Evolutionary conservation across 2,888 invertebrate genomes (phyloP).

Genomic region (Crioceris asparagi): DNA sequence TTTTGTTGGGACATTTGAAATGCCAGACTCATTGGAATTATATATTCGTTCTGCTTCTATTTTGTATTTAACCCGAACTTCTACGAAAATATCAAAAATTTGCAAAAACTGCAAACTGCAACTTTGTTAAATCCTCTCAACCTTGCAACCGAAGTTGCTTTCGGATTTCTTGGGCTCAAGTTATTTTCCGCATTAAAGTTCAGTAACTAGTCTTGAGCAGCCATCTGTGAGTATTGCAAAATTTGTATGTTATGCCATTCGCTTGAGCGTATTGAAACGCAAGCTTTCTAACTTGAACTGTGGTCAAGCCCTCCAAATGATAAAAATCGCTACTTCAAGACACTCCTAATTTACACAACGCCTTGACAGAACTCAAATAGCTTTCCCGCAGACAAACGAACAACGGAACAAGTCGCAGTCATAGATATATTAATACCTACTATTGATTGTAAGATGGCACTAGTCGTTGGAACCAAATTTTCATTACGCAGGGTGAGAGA

Average conservation of each 20-base stretch:
- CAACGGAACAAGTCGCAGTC: background rate
- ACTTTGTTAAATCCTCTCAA: background rate
- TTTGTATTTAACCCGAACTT: background rate
- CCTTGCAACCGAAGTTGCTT: background rate
- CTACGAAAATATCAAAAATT: no score
- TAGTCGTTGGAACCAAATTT: background rate
- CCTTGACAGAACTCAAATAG: background rate
- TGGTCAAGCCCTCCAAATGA: background rate
- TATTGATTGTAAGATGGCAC: background rate
- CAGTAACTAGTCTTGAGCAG: background rate
- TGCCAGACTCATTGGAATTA: background rate
- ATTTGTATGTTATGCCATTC: background rate
- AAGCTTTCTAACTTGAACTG: background rate
- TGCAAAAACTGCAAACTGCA: no score
- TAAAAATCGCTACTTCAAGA: background rate
- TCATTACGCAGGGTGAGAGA: background rate
- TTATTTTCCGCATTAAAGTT: background rate
- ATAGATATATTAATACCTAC: background rate
- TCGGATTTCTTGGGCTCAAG: background rate
- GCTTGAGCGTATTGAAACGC: background rate
- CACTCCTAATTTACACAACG: background rate
- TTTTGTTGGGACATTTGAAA: background rate
- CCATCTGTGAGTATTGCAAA: background rate
- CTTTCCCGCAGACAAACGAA: no score
- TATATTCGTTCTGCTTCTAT: background rate